Conservation (phyloP, 2,113 vertebrate species). For the Cygnus buccinator region DNA sequence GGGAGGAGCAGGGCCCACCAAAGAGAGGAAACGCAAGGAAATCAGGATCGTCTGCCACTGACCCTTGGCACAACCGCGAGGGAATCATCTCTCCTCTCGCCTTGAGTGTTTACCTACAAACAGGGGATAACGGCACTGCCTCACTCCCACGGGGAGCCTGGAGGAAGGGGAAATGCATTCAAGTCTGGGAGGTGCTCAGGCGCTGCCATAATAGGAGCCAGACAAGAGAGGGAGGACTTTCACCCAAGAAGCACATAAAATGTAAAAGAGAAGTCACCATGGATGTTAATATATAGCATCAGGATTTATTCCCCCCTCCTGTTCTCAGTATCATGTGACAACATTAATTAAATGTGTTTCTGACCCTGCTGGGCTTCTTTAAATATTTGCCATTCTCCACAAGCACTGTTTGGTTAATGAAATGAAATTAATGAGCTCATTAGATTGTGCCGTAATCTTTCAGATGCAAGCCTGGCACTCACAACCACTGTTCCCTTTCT, state of each 20-base stretch:
- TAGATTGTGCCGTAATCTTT: constrained; percentile 72
- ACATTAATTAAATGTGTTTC: constrained; percentile 76
- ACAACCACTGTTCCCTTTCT: constrained; percentile 2
- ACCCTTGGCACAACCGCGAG: rapidly evolving
- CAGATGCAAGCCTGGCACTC: constrained; percentile 44
- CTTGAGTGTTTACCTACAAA: rapidly evolving
- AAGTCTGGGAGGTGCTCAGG: neutral
- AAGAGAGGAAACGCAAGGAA: neutral
- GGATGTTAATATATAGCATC: constrained; percentile 48
- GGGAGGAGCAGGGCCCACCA: neutral
- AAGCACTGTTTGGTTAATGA: constrained; percentile 74
- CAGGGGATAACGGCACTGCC: rapidly evolving
- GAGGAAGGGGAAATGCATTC: neutral
- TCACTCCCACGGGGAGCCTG: rapidly evolving
- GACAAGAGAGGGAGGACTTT: neutral
- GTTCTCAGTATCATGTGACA: constrained; percentile 56
- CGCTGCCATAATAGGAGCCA: neutral
- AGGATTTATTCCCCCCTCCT: constrained; percentile 49
- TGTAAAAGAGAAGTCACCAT: constrained; percentile 50
- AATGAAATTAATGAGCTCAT: constrained; percentile 78
- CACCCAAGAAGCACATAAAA: constrained; percentile 2
- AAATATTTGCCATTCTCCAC: constrained; percentile 77
- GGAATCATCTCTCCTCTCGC: neutral
- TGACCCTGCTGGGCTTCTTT: constrained; percentile 75
- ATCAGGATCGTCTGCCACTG: rapidly evolving